A percentile compares a stretch with the other conserved stretches of the same genome.
These are phyloP conservation scores for Phylloscopus whistleri DNA, from an alignment of 2,113 vertebrate species.

Conservation along the genomic window DNA sequence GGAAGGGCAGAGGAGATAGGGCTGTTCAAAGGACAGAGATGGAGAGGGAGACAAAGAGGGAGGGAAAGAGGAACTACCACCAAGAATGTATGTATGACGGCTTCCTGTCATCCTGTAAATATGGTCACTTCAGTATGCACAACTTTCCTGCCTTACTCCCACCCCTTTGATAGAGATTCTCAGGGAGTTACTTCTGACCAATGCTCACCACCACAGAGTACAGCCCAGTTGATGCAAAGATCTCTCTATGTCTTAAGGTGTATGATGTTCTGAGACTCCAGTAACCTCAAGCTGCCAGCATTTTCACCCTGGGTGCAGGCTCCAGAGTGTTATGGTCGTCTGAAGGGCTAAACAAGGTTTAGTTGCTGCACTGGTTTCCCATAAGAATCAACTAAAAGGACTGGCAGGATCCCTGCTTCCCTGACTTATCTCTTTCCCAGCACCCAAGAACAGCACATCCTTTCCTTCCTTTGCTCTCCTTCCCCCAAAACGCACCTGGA, in stretches of 20 bases:
- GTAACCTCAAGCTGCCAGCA: background rate
- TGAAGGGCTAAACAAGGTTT: background rate
- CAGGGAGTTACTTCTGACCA: background rate
- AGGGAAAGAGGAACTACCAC: background rate
- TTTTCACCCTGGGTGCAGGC: background rate
- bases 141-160: background rate
- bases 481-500: background rate
- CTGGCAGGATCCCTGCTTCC: background rate
- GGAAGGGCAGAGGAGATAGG: background rate
- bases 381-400: background rate
- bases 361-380: background rate
- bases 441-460: background rate
- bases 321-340: background rate
- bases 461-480: background rate
- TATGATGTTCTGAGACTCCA: background rate
- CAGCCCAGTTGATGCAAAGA: background rate
- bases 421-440: background rate
- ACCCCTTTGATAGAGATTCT: background rate
- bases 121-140: background rate
- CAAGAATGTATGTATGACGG: background rate
- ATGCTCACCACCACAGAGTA: fast-evolving
- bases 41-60: background rate
- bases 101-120: background rate
- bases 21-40: background rate
- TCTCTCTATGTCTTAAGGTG: background rate